Conservation (phyloP, 2,888 invertebrate species). For the Cancer borealis region DNA sequence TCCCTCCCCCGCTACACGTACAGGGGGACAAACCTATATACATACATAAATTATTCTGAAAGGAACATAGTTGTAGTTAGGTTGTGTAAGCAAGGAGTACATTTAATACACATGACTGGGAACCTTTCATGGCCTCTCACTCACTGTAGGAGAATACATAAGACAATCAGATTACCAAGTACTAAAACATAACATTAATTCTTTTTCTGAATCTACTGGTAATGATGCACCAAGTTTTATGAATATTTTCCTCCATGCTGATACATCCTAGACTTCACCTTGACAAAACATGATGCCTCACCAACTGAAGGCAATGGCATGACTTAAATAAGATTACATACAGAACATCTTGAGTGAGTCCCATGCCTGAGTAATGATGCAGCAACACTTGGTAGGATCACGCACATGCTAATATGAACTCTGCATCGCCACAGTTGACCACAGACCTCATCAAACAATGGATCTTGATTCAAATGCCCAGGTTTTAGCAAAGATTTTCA, state of each 20-base stretch:
- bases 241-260: background rate
- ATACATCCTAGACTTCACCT: background rate
- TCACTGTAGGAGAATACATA: background rate
- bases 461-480: background rate
- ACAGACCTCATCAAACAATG: background rate
- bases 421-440: background rate
- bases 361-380: background rate
- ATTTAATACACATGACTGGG: background rate
- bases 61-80: constrained; percentile 14
- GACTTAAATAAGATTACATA: background rate
- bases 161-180: background rate
- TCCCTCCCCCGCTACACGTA: too few relatives aligned
- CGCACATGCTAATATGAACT: background rate
- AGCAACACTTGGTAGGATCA: background rate
- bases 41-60: constrained; percentile 3
- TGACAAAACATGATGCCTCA: background rate
- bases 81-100: background rate
- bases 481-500: background rate
- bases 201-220: background rate
- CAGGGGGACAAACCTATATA: background rate
- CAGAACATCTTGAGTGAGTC: background rate
- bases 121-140: background rate
- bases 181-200: background rate
- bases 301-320: background rate
- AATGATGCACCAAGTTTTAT: background rate